A percentile compares a stretch with the other conserved stretches of the same genome.
These are phyloP conservation scores for Onthophagus sagittarius DNA, from an alignment of 2,888 invertebrate species.

Conservation along the genomic window DNA sequence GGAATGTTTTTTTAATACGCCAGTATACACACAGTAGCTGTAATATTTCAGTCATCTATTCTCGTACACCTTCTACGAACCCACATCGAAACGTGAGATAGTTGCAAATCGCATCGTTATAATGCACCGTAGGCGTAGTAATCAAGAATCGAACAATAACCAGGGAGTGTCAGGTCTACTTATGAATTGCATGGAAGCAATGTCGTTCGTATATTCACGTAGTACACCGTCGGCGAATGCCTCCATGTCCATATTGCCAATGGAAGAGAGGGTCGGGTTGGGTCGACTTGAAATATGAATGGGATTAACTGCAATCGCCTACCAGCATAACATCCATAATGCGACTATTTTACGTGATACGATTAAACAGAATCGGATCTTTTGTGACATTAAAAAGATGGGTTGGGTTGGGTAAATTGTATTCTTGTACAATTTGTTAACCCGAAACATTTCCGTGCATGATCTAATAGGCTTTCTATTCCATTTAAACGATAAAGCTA, in stretches of 20 bases:
- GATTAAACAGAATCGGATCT: neutral
- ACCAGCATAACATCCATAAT: constrained; percentile 23
- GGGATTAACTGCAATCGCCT: constrained; percentile 30
- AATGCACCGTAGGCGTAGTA: neutral
- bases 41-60: neutral
- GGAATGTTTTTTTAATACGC: neutral
- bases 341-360: constrained; percentile 15
- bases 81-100: neutral
- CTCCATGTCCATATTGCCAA: neutral
- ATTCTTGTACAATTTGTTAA: neutral
- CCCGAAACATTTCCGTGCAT: neutral
- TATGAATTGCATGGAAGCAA: neutral
- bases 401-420: no score
- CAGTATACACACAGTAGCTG: neutral
- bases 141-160: neutral
- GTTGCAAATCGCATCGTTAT: neutral
- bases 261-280: neutral
- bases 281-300: constrained; percentile 30
- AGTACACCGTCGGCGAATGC: neutral
- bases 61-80: neutral
- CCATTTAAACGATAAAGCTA: neutral
- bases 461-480: neutral
- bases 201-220: neutral
- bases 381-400: constrained; percentile 7
- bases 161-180: neutral